Conservation (phyloP, 2,113 vertebrate genomes). For the Gasterosteus nipponicus region DNA sequence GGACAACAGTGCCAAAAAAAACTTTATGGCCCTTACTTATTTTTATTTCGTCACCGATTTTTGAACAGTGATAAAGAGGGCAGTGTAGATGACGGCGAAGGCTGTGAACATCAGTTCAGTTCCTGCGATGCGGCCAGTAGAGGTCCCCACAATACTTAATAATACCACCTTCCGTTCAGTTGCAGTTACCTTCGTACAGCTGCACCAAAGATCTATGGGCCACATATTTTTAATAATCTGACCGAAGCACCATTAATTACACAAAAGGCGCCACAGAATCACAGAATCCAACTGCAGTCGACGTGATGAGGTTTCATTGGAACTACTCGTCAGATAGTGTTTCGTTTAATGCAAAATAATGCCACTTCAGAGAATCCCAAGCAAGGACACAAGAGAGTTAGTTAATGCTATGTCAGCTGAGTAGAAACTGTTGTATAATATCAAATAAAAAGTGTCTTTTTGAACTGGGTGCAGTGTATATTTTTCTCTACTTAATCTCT, state of each 20-base stretch:
- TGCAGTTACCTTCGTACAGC: constrained; percentile 55
- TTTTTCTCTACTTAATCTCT: background rate
- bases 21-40: constrained; percentile 3
- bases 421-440: constrained; percentile 81
- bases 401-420: constrained; percentile 66
- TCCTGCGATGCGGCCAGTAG: constrained; percentile 66
- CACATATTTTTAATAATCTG: constrained; percentile 46
- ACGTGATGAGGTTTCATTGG: constrained; percentile 49
- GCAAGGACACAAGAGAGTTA: constrained; percentile 41
- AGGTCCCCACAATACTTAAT: constrained; percentile 64
- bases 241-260: background rate
- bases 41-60: constrained; percentile 24
- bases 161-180: constrained; percentile 23
- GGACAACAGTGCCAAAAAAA: constrained; percentile 68
- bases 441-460: constrained; percentile 81
- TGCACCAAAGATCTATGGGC: constrained; percentile 69
- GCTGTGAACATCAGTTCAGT: constrained; percentile 15
- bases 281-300: constrained; percentile 24
- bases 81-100: background rate
- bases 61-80: constrained; percentile 20
- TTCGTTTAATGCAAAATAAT: constrained; percentile 76
- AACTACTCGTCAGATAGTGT: constrained; percentile 65
- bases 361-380: constrained; percentile 61
- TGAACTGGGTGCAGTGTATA: constrained; percentile 28
- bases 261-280: constrained; percentile 20